Evolutionary conservation across 2,797 vertebrate species (phyloP).

Genomic region (Melanotaenia boesemani): DNA sequence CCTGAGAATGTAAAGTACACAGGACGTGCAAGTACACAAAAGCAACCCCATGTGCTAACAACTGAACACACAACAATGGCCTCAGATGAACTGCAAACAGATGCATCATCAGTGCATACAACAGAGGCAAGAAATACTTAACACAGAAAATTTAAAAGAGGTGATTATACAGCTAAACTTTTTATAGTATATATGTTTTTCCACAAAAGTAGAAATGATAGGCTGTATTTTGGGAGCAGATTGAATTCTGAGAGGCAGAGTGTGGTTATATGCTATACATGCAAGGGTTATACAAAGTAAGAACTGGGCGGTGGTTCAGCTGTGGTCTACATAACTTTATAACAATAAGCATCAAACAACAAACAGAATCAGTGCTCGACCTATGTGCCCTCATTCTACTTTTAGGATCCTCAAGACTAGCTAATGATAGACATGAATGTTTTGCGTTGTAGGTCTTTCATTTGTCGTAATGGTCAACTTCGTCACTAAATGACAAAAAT

Average conservation of each 20-base stretch:
- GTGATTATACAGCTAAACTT: slow-evolving; percentile 8
- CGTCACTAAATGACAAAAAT: slow-evolving; percentile 1
- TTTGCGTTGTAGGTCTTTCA: slow-evolving; percentile 12
- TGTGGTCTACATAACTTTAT: slow-evolving; percentile 51
- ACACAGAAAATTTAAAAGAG: neutral
- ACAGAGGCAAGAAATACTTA: slow-evolving; percentile 24
- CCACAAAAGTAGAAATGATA: slow-evolving; percentile 42
- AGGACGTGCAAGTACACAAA: slow-evolving; percentile 33
- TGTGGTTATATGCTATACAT: slow-evolving; percentile 56
- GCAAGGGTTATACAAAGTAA: slow-evolving; percentile 27
- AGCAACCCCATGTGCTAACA: slow-evolving; percentile 15
- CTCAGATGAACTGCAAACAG: slow-evolving; percentile 45
- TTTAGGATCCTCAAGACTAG: slow-evolving; percentile 28
- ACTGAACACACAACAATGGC: slow-evolving; percentile 45
- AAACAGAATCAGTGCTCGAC: slow-evolving; percentile 26
- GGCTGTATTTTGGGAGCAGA: slow-evolving; percentile 47
- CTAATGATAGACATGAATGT: slow-evolving; percentile 24
- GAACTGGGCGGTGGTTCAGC: slow-evolving; percentile 26
- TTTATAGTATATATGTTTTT: slow-evolving; percentile 22
- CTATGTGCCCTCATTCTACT: slow-evolving; percentile 10
- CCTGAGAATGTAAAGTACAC: slow-evolving; percentile 53
- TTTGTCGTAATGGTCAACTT: slow-evolving; percentile 21
- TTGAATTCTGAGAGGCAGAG: slow-evolving; percentile 21
- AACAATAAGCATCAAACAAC: slow-evolving; percentile 47
- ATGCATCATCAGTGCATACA: slow-evolving; percentile 45